A percentile compares a stretch with the other conserved stretches of the same genome.
phyloP scores from a whole-genome alignment of 1,140 invertebrate genomes.

The Littorina saxatilis region DNA sequence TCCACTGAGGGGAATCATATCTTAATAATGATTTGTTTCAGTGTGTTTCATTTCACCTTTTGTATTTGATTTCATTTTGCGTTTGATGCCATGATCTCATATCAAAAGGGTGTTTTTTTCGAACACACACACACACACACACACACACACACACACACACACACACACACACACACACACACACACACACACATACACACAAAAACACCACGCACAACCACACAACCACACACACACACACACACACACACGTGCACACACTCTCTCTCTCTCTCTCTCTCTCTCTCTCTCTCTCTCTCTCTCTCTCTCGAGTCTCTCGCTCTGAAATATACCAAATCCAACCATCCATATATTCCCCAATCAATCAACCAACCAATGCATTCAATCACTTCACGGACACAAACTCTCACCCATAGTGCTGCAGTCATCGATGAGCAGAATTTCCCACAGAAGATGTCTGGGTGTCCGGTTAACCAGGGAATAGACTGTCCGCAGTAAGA shows the following conservation, averaged over 20 bases:
- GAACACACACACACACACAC: not conserved
- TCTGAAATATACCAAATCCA: no score
- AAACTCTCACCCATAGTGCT: slow-evolving; percentile 83
- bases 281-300: not conserved
- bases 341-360: no score
- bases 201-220: no score
- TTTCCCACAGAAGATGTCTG: slow-evolving; percentile 86
- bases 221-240: no score
- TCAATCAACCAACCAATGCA: not conserved
- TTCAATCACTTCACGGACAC: not conserved
- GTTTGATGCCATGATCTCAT: not conserved
- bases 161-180: not conserved
- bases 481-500: slow-evolving; percentile 92
- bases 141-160: slow-evolving; percentile 7
- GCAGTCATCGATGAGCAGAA: slow-evolving; percentile 93
- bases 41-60: not conserved
- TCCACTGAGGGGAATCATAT: no score
- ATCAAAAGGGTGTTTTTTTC: not conserved
- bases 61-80: not conserved
- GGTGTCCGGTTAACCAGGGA: slow-evolving; percentile 92
- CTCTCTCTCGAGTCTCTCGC: slow-evolving; percentile 3
- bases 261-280: not conserved
- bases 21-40: not conserved
- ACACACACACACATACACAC: not conserved
- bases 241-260: not conserved